Evolutionary conservation across 2,888 invertebrate species (phyloP).

Genomic region (Caenorhabditis zanzibari): DNA sequence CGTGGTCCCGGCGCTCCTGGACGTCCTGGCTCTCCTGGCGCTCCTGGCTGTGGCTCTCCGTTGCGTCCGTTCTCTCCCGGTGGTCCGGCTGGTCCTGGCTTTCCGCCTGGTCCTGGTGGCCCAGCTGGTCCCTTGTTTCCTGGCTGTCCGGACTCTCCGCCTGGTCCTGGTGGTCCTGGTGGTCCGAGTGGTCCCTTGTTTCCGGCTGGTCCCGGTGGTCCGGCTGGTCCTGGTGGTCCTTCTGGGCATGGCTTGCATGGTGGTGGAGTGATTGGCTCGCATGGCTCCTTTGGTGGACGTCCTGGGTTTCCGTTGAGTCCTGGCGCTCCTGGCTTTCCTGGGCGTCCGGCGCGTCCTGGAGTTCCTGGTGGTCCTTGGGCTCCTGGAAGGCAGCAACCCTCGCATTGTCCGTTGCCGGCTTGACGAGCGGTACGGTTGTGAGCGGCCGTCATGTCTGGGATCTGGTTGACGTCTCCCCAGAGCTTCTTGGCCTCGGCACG

Average conservation of each 20-base stretch:
- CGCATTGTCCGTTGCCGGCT: conserved; percentile 71
- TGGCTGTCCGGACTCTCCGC: conserved; percentile 63
- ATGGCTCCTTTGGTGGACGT: conserved; percentile 80
- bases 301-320: conserved; percentile 83
- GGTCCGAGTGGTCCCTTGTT: conserved; percentile 74
- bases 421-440: conserved; percentile 78
- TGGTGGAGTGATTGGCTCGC: conserved; percentile 82
- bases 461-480: conserved; percentile 77
- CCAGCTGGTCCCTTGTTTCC: conserved; percentile 73
- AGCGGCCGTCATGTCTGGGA: conserved; percentile 71
- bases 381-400: conserved; percentile 79
- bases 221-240: conserved; percentile 73
- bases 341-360: conserved; percentile 80
- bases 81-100: conserved; percentile 71
- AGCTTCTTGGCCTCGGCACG: conserved; percentile 78
- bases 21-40: conserved; percentile 74
- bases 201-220: conserved; percentile 76
- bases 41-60: conserved; percentile 68
- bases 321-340: conserved; percentile 82
- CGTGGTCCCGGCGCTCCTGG: conserved; percentile 72
- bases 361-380: conserved; percentile 80
- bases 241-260: conserved; percentile 83
- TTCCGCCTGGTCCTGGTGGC: conserved; percentile 72
- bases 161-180: conserved; percentile 74
- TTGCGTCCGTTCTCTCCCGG: conserved; percentile 68